These are phyloP conservation scores for Drosophila gaucha DNA, from an alignment of 2,888 invertebrate genomes.

Conservation along the genomic window DNA sequence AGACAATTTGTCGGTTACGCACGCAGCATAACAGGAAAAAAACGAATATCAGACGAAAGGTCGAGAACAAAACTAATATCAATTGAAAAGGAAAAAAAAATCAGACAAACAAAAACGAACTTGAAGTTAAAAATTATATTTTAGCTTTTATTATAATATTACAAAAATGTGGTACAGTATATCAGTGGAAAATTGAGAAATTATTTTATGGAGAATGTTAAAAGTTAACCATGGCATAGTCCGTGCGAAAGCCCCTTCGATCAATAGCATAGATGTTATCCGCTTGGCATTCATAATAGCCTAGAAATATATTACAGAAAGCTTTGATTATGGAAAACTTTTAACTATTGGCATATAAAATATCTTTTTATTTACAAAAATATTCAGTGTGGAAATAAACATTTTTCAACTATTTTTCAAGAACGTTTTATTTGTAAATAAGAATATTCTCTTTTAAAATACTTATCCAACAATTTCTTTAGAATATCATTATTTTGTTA, in stretches of 20 bases:
- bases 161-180: conserved; percentile 12
- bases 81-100: conserved; percentile 30
- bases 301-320: conserved; percentile 61
- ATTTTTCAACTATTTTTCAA: too few species aligned
- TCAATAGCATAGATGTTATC: conserved; percentile 97
- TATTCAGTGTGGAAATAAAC: too few species aligned
- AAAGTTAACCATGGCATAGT: conserved; percentile 86
- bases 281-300: conserved; percentile 95
- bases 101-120: conserved; percentile 29
- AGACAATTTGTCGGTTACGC: conserved; percentile 79
- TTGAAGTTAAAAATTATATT: conserved; percentile 27
- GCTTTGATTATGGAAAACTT: too few species aligned
- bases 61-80: conserved; percentile 44
- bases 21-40: conserved; percentile 12
- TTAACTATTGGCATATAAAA: too few species aligned
- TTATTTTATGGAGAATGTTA: conserved; percentile 36
- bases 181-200: neutral
- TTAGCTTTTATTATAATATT: conserved; percentile 17
- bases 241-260: conserved; percentile 95
- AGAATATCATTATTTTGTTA: neutral
- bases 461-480: too few species aligned
- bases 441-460: too few species aligned
- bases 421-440: too few species aligned
- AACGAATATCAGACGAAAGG: conserved; percentile 35
- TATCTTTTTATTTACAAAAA: fast-evolving